Percentiles rank a stretch among this genome's conserved stretches.
Conservation (phyloP, 2,113 vertebrate species). For the Athene cunicularia region DNA sequence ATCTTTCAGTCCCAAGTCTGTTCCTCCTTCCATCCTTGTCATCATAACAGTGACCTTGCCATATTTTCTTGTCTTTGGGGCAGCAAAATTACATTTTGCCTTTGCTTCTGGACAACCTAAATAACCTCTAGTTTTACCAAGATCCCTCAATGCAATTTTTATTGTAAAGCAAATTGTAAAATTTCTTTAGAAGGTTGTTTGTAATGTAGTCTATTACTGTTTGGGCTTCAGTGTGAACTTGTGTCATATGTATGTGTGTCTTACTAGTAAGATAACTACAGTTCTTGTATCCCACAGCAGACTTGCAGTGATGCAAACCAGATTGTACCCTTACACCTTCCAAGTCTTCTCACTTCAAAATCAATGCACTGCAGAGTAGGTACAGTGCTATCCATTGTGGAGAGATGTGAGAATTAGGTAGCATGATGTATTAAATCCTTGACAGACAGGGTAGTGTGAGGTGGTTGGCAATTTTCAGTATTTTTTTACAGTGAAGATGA, state of each 20-base stretch:
- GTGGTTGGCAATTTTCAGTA: background rate
- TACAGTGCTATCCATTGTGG: background rate
- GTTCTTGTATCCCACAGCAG: background rate
- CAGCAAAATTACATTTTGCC: background rate
- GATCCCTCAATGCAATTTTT: background rate
- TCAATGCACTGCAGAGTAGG: fast-evolving
- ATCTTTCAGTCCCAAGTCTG: background rate
- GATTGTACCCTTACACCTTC: background rate
- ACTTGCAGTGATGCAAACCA: background rate
- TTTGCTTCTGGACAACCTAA: background rate
- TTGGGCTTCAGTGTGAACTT: background rate
- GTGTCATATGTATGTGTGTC: background rate
- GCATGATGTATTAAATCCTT: background rate
- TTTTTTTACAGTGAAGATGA: background rate
- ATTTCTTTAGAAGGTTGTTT: background rate
- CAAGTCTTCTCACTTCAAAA: background rate
- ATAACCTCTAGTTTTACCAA: background rate
- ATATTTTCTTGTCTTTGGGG: background rate
- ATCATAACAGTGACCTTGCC: background rate
- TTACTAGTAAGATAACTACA: background rate
- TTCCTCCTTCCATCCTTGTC: background rate
- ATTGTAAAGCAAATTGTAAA: background rate
- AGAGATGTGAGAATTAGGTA: background rate
- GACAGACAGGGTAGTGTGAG: background rate
- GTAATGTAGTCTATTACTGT: background rate